Base-by-base conservation (phyloP, 2,113 vertebrate genomes). In the Pseudorhombus dupliciocellatus region DNA sequence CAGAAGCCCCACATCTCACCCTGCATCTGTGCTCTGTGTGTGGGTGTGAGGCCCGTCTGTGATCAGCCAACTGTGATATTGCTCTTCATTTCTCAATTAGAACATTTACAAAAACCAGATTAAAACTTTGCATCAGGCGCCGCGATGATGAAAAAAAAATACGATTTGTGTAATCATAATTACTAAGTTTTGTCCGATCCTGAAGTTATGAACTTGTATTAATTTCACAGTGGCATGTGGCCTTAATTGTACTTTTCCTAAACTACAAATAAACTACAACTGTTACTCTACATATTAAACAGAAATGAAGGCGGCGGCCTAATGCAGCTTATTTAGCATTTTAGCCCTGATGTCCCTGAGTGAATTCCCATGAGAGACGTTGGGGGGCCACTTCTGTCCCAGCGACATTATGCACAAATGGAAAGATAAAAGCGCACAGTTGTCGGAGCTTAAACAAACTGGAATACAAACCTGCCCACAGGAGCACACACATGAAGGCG, bases 71-170 rank as follows among this genome's bases (percentile, higher is more conserved):
- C 85, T 89, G 86, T 85, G 86, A 91, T 88, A 87, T 89, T 90
- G 82, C 75, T 58, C 77, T 68, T 90, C 87, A 89, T 90, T 72
- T 87, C 85, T 91, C 85, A 88, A 89, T 92, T 87, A 89, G 50
- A 84, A 74, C 81, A 73, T 62, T 83, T 78, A 69, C 59, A 24
- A 64, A 73, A 65, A 50, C 34, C 70, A 58, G 58, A 60, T 75
- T 75, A 66, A 71, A 70, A 53, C 71, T 75, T 65, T 70, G 62
- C 30, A 61, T 64, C 59, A 28, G 68, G 65, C 25, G 53, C 30
- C 20, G 20, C 20, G 8, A 9, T n/a, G 20, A 3, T 50, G 20
- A 21, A 7, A 70, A 34, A 66, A 37, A 46, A 46, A 20, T 5
- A 20, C 4, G 52, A 73, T 25, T 70, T 37, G 42, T 65, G 50